Conservation (phyloP, 2,797 vertebrate genomes). For the Propithecus deckenii region DNA sequence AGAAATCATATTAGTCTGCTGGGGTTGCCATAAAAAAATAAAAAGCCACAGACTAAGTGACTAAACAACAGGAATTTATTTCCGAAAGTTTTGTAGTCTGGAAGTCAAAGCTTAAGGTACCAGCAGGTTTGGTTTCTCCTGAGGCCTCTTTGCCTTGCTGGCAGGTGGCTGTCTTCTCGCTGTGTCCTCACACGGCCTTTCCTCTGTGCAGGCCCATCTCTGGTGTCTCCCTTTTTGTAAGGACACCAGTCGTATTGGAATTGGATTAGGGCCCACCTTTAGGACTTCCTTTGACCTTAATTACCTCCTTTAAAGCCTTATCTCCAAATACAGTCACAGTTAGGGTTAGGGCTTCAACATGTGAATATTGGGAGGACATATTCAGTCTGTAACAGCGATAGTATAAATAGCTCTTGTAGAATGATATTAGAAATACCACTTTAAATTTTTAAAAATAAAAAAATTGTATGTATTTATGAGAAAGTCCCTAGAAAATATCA, state of each 20-base stretch:
- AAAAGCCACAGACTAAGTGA: neutral
- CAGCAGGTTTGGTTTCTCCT: neutral
- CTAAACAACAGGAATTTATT: neutral
- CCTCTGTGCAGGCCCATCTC: accelerated
- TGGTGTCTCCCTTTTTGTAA: neutral
- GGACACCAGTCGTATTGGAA: neutral
- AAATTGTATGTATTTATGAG: neutral
- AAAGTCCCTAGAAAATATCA: neutral
- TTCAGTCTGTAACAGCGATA: neutral
- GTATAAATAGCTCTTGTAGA: neutral
- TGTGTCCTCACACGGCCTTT: neutral
- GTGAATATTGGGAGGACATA: neutral
- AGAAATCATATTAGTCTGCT: neutral
- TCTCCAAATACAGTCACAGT: neutral
- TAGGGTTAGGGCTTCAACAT: neutral
- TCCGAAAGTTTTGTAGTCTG: neutral
- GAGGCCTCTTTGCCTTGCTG: neutral
- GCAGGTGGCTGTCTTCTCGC: neutral
- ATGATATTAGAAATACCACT: neutral
- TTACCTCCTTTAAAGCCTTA: neutral
- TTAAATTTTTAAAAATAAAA: neutral
- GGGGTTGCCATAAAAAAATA: neutral
- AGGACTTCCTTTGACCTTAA: neutral
- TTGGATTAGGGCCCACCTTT: no score
- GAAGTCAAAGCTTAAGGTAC: neutral